Percentiles rank a stretch among this genome's conserved stretches.
phyloP scores from a whole-genome alignment of 2,113 vertebrate genomes.

The Tragelaphus buxtoni region DNA sequence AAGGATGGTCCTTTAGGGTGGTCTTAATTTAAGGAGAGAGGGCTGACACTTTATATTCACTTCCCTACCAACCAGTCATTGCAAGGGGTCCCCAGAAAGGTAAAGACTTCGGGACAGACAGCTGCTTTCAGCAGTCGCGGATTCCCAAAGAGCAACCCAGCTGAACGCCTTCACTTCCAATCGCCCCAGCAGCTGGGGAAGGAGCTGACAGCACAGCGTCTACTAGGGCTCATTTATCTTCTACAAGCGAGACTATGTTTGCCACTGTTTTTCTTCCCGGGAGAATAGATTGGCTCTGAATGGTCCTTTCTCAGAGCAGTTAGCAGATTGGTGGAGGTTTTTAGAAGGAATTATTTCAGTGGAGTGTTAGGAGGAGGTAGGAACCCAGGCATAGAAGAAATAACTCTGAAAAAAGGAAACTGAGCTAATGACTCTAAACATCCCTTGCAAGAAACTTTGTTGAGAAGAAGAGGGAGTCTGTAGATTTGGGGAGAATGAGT shows the following conservation, averaged over 20 bases:
- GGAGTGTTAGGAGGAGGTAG: not conserved
- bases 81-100: not conserved
- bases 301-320: not conserved
- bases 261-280: not conserved
- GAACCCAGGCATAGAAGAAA: slow-evolving; percentile 4
- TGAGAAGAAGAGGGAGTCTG: not conserved
- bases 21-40: not conserved
- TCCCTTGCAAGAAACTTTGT: not conserved
- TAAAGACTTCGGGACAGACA: not conserved
- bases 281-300: not conserved
- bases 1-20: not conserved
- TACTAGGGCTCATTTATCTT: not conserved
- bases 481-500: not conserved
- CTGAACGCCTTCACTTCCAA: not conserved
- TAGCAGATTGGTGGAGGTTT: not conserved
- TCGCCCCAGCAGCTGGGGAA: not conserved
- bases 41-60: not conserved
- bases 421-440: not conserved
- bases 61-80: not conserved
- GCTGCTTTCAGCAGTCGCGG: not conserved
- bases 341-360: slow-evolving; percentile 16
- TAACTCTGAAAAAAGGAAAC: not conserved
- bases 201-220: not conserved
- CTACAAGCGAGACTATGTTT: not conserved
- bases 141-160: not conserved